Evolutionary conservation across 2,113 vertebrate species (phyloP).

Genomic region (Heptranchias perlo): DNA sequence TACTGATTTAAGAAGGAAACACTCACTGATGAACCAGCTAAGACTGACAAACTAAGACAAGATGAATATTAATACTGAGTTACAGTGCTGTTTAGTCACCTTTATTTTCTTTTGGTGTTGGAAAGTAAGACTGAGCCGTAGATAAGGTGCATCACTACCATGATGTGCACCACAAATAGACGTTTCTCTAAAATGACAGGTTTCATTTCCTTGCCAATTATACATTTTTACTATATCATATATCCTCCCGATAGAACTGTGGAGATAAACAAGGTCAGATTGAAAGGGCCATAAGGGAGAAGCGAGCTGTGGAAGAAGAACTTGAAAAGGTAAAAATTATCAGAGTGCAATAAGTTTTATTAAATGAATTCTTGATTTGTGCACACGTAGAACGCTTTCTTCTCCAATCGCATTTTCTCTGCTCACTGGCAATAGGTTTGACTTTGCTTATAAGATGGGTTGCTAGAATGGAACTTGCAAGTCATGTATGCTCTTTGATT

Average conservation of each 20-base stretch:
- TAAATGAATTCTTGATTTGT: neutral
- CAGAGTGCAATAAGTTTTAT: neutral
- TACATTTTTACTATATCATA: neutral
- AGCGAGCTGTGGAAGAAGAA: slow-evolving; percentile 81
- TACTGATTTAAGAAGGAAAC: neutral
- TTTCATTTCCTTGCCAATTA: neutral
- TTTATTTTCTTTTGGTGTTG: neutral
- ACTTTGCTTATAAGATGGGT: neutral
- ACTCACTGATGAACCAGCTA: neutral
- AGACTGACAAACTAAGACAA: neutral
- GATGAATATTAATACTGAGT: neutral
- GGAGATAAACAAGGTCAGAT: slow-evolving; percentile 77
- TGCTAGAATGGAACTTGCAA: neutral
- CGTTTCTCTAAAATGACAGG: neutral
- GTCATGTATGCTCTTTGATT: neutral
- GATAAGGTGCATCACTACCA: neutral
- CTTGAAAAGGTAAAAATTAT: slow-evolving; percentile 74
- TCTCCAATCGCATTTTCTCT: neutral
- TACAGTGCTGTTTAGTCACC: neutral
- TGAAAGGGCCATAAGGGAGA: slow-evolving; percentile 74
- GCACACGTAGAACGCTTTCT: too few species aligned
- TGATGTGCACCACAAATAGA: neutral
- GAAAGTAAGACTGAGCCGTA: neutral
- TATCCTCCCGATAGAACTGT: slow-evolving; percentile 66
- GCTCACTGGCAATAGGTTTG: neutral